Evolutionary conservation across 1,140 invertebrate species (phyloP).

Genomic region (Teleogryllus occipitalis): DNA sequence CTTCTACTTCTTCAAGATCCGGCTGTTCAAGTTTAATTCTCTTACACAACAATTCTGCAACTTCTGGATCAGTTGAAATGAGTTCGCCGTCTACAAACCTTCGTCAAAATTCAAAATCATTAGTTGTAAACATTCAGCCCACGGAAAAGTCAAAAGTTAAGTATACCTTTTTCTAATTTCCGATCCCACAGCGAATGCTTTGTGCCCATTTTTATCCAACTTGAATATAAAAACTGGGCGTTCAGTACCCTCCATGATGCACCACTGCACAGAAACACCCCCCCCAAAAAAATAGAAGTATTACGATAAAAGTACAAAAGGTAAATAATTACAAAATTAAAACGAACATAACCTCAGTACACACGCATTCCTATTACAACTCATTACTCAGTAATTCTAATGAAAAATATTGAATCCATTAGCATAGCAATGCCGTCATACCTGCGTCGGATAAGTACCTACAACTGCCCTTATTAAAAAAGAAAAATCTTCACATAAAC

Average conservation of each 20-base stretch:
- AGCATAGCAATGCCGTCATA: too few species aligned
- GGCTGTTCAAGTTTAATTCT: slow-evolving; percentile 22
- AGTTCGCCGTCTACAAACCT: not conserved
- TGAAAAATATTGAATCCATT: too few species aligned
- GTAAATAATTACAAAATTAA: too few species aligned
- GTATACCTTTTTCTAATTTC: slow-evolving; percentile 31
- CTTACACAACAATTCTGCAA: slow-evolving; percentile 15
- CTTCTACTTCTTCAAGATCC: slow-evolving; percentile 18
- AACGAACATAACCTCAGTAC: too few species aligned
- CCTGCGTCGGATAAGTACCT: too few species aligned
- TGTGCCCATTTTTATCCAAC: slow-evolving; percentile 31
- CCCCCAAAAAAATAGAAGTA: not conserved
- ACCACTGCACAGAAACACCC: not conserved
- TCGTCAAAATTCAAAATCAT: not conserved
- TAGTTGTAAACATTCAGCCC: not conserved
- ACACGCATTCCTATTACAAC: too few species aligned
- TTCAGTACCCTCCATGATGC: slow-evolving; percentile 26
- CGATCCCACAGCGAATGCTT: slow-evolving; percentile 31
- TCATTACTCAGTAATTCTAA: too few species aligned
- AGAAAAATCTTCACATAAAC: too few species aligned
- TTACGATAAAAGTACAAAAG: not conserved
- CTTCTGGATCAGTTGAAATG: not conserved
- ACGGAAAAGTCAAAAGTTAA: not conserved
- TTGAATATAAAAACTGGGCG: slow-evolving; percentile 30
- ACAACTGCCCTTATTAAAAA: too few species aligned